These are phyloP conservation scores for Petrocephalus schoutedeni DNA, from an alignment of 2,797 vertebrate species.

Conservation along the genomic window DNA sequence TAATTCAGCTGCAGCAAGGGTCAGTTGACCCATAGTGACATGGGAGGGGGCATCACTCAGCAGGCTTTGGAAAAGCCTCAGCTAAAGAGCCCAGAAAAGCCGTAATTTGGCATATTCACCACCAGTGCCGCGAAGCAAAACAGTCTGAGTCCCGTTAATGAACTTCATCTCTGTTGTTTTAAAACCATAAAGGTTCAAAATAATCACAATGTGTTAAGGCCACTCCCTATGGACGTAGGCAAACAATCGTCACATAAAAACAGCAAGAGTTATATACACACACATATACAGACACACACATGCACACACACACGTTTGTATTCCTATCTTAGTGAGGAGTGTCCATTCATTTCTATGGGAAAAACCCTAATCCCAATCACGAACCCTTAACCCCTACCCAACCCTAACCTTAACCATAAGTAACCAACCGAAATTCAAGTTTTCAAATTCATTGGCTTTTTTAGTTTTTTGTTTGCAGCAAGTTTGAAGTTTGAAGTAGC, in stretches of 20 bases:
- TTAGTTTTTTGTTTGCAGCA: no score
- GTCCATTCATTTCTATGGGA: no score
- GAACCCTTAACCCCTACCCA: no score
- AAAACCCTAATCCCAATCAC: no score
- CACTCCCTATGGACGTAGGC: background rate
- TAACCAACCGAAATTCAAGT: no score
- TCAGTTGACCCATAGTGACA: slow-evolving; percentile 50
- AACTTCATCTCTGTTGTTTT: background rate
- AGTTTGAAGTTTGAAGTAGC: no score
- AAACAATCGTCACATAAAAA: background rate
- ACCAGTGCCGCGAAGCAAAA: no score
- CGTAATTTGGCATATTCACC: background rate
- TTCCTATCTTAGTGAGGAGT: no score
- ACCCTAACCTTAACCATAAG: no score
- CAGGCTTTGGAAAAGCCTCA: slow-evolving; percentile 37
- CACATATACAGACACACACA: no score
- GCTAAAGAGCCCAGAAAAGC: background rate
- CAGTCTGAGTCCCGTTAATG: background rate
- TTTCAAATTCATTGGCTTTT: no score
- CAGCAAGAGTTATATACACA: background rate
- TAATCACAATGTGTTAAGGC: background rate
- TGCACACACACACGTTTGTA: no score
- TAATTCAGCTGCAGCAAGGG: slow-evolving; percentile 41
- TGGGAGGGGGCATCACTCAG: slow-evolving; percentile 47
- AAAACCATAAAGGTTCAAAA: background rate